Evolutionary conservation across 2,888 invertebrate genomes (phyloP).

Genomic region (Clanis bilineata): DNA sequence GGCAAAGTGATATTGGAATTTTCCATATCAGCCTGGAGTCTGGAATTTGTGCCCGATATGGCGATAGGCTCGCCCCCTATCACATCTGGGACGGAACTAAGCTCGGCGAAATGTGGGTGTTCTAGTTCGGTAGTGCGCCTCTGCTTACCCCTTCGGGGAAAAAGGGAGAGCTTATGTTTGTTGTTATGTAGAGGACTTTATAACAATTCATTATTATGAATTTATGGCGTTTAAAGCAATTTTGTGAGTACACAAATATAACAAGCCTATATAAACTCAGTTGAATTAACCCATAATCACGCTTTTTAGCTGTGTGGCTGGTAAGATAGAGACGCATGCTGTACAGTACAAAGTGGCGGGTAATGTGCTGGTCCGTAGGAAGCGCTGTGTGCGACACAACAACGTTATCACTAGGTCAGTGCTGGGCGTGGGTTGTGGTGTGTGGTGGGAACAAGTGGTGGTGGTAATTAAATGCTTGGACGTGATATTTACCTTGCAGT

Average conservation of each 20-base stretch:
- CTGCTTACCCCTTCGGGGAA: too few relatives aligned
- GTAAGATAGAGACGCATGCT: slow-evolving; percentile 73
- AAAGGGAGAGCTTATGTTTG: too few relatives aligned
- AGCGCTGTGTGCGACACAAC: slow-evolving; percentile 74
- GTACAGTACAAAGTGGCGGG: slow-evolving; percentile 73
- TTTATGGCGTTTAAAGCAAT: too few relatives aligned
- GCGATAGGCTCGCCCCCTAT: too few relatives aligned
- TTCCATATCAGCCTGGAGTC: too few relatives aligned
- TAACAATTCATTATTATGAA: neutral
- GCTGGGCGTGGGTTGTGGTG: slow-evolving; percentile 22
- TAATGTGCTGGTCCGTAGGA: slow-evolving; percentile 66
- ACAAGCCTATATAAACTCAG: neutral
- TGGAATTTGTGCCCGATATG: too few relatives aligned
- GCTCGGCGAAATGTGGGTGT: too few relatives aligned
- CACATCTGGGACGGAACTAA: too few relatives aligned
- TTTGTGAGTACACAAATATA: neutral
- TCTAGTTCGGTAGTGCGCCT: too few relatives aligned
- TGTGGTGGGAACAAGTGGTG: slow-evolving; percentile 19
- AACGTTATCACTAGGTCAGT: slow-evolving; percentile 77
- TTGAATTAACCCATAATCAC: slow-evolving; percentile 34
- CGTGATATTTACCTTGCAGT: too few relatives aligned
- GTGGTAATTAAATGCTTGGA: neutral
- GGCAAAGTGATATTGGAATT: too few relatives aligned
- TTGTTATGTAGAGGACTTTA: too few relatives aligned
- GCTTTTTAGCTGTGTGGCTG: slow-evolving; percentile 75